Evolutionary conservation across 2,888 invertebrate species (phyloP), one percentile per base, ranked within the genome.

Genomic region (Geophilus truncorum): DNA sequence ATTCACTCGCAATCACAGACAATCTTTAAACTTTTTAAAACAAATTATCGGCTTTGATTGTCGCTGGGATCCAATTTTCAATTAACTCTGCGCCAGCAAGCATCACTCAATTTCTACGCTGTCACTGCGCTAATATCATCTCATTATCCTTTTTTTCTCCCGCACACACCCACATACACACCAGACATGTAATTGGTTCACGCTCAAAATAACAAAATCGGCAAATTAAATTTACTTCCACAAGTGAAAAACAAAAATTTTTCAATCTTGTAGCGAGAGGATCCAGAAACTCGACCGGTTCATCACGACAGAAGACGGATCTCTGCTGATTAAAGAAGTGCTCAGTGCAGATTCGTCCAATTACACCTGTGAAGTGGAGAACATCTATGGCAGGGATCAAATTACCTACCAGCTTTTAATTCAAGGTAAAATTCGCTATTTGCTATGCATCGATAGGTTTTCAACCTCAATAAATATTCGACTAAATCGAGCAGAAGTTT

Each of bases 321-420:
- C 51, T 23, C 62, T 82, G 40, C 77, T 81, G 77, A 76, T 82
- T 21, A 78, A 78, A 25, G 77, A 82, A 36, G 70, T 80, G 21
- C 51, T 76, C 21, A 81, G 80, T 28, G 79, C 18, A 79, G 81
- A 82, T 81, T 79, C 81, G 12, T 81, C 80, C 7, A 82, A 82
- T 70, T 82, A 81, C 77, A 78, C 82, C 23, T 82, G 82, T 70
- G 82, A 82, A 51, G 81, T 82, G 18, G 82, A 82, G 77, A 82
- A 82, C 34, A 82, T 82, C 4, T 82, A 82, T 34, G 82, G 82
- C n/a, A 81, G 57, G 57, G 82, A 82, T 77, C 40, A 70, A 77
- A 81, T 82, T 30, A 45, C 62, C 6, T 82, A 82, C 45, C 45
- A 36, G 23, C 79, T 82, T 15, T 57, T 81, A n/a, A 78, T 82